A percentile compares a stretch with the other conserved stretches of the same genome.
Conservation (phyloP, 2,113 vertebrate genomes). For the Syngnathus floridae region DNA sequence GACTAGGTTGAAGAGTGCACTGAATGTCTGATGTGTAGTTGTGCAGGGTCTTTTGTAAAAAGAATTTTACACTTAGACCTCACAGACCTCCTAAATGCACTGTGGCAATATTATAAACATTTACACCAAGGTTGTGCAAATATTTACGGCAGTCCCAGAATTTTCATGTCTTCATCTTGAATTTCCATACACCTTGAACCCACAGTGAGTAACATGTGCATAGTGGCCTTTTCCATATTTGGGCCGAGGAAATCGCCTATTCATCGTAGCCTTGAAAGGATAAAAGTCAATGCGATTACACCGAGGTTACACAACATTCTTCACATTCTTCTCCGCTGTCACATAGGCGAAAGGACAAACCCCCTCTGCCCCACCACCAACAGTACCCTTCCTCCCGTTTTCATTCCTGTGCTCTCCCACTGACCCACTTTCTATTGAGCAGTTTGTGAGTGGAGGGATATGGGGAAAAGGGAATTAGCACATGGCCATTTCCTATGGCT, state of each 20-base stretch:
- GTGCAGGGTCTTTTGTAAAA: background rate
- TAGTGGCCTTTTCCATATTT: constrained; percentile 42
- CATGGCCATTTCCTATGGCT: constrained; percentile 57
- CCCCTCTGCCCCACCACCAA: background rate
- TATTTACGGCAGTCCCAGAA: constrained; percentile 35
- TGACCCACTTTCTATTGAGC: constrained; percentile 60
- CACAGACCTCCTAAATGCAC: background rate
- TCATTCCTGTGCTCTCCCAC: constrained; percentile 38
- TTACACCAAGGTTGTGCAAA: constrained; percentile 27
- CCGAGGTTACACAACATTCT: constrained; percentile 47
- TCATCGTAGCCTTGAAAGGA: constrained; percentile 42
- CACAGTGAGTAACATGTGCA: constrained; percentile 19
- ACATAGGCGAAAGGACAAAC: constrained; percentile 44
- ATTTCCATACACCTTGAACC: constrained; percentile 10
- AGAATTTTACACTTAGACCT: constrained; percentile 9
- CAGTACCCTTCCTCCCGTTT: constrained; percentile 3
- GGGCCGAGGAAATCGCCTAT: constrained; percentile 18
- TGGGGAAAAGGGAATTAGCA: constrained; percentile 38
- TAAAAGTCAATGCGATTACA: constrained; percentile 25
- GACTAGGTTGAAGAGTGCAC: background rate
- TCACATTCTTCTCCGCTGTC: constrained; percentile 41
- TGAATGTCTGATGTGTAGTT: background rate
- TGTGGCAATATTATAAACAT: constrained; percentile 23
- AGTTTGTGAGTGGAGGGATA: constrained; percentile 38
- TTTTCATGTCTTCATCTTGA: constrained; percentile 16